Evolutionary conservation across 2,888 invertebrate genomes (phyloP).

Genomic region (Galeopsomyia nigrocyanea): DNA sequence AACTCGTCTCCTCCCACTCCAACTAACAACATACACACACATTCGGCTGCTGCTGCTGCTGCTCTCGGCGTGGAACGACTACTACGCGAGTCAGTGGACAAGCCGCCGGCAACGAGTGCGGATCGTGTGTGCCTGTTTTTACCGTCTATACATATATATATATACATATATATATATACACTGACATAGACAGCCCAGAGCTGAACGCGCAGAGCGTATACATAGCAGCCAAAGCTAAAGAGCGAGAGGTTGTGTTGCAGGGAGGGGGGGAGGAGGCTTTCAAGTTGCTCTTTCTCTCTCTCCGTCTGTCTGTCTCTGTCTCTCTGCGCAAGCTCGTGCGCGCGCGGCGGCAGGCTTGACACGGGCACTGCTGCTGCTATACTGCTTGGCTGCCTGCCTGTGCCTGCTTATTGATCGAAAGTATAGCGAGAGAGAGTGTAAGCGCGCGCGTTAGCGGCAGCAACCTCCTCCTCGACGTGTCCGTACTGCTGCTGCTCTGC

Average conservation of each 20-base stretch:
- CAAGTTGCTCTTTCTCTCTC: no score
- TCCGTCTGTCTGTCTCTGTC: no score
- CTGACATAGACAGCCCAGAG: conserved; percentile 29
- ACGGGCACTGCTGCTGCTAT: not conserved
- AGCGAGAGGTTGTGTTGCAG: conserved; percentile 14
- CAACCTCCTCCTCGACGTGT: not conserved
- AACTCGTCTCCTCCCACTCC: conserved; percentile 15
- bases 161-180: not conserved
- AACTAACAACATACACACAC: not conserved
- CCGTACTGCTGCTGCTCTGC: not conserved
- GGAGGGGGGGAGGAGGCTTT: conserved; percentile 15
- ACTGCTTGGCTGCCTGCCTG: not conserved
- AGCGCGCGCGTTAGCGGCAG: conserved; percentile 3
- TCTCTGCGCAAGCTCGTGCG: not conserved
- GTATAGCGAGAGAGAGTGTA: conserved; percentile 15
- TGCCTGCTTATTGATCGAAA: conserved; percentile 4
- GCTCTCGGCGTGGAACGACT: conserved; percentile 8
- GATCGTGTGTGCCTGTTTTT: conserved; percentile 46
- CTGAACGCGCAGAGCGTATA: not conserved
- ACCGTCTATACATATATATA: not conserved
- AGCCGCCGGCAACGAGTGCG: conserved; percentile 66
- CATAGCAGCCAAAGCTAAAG: not conserved
- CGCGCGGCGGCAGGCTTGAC: conserved; percentile 13
- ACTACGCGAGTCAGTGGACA: conserved; percentile 68
- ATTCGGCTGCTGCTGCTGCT: not conserved